Conservation (phyloP, 2,797 vertebrate species). For the Paramormyrops hopkinsi region DNA sequence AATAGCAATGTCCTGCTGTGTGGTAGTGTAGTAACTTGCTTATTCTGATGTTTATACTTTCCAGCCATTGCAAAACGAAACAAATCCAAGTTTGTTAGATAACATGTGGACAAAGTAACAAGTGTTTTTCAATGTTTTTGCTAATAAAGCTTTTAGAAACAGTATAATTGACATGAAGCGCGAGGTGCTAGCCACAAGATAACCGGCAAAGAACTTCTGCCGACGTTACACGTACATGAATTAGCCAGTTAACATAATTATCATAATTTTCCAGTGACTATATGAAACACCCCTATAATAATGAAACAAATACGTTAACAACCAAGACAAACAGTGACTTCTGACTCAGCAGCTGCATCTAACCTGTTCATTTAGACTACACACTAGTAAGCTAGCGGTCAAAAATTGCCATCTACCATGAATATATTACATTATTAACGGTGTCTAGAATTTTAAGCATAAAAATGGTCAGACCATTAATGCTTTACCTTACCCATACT, state of each 20-base stretch:
- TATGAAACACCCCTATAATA: neutral
- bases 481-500: slow-evolving; percentile 27
- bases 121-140: neutral
- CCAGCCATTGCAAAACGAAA: neutral
- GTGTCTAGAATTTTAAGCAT: neutral
- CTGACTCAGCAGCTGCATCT: neutral
- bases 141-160: neutral
- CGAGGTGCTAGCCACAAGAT: neutral
- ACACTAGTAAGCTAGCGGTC: neutral
- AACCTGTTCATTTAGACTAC: neutral
- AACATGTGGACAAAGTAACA: neutral
- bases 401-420: neutral
- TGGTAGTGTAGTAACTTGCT: neutral
- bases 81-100: neutral
- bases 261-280: neutral
- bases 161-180: neutral
- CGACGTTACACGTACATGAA: neutral
- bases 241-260: neutral
- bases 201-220: neutral
- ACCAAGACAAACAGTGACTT: neutral
- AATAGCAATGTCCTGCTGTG: neutral
- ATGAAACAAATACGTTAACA: neutral
- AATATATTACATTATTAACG: neutral
- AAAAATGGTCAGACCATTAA: neutral
- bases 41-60: neutral